phyloP scores from a whole-genome alignment of 1,140 invertebrate species.

The Laupala kohalensis region DNA sequence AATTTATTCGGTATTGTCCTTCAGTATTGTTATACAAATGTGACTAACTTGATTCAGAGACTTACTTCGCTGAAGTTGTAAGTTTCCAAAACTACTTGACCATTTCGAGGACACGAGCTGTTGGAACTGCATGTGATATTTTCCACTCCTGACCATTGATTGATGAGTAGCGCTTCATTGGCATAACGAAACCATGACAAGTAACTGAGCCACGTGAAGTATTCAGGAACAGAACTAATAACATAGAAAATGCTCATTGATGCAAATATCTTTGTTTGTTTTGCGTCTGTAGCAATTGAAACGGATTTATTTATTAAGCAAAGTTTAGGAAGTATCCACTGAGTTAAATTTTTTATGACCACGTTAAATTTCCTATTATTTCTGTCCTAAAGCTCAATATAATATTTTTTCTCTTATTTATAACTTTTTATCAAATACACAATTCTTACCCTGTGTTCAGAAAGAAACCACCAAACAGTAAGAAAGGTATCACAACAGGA shows the following conservation, averaged over 20 bases:
- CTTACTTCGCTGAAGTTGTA: slow-evolving; percentile 64
- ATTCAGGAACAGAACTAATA: slow-evolving; percentile 65
- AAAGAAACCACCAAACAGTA: slow-evolving; percentile 93
- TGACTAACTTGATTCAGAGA: no score
- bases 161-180: slow-evolving; percentile 84
- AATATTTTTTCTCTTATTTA: no score
- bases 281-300: no score
- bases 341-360: no score
- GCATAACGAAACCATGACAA: slow-evolving; percentile 92
- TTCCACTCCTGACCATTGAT: slow-evolving; percentile 75
- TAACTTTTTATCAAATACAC: no score
- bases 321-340: no score
- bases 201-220: slow-evolving; percentile 83
- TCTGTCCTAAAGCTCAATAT: no score
- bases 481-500: slow-evolving; percentile 80
- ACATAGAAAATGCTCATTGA: not conserved
- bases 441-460: slow-evolving; percentile 80
- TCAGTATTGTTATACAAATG: no score
- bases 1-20: no score
- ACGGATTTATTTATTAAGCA: no score
- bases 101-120: slow-evolving; percentile 58
- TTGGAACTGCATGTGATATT: slow-evolving; percentile 47
- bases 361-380: no score
- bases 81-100: slow-evolving; percentile 61
- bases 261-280: not conserved